Conservation (phyloP, 2,113 vertebrate genomes). For the Datnioides undecimradiatus region DNA sequence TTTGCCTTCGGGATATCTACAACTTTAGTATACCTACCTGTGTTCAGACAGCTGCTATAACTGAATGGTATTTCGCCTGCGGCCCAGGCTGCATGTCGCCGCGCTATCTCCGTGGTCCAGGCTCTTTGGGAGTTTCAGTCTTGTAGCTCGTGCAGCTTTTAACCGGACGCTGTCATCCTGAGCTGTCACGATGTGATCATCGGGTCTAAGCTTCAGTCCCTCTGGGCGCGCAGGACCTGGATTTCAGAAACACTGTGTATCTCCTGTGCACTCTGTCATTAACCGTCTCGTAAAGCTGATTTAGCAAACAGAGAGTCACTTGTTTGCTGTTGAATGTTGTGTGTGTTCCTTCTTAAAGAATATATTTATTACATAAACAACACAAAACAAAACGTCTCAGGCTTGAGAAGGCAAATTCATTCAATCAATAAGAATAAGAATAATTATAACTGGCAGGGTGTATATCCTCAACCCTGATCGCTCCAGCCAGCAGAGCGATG, state of each 20-base stretch:
- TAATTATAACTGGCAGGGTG: no score
- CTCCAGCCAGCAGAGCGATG: no score
- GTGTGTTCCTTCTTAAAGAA: no score
- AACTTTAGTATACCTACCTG: conserved; percentile 30
- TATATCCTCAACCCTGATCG: no score
- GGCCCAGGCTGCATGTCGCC: conserved; percentile 21
- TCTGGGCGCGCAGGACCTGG: neutral
- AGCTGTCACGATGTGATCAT: conserved; percentile 38
- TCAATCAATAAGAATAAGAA: no score
- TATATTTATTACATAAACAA: no score
- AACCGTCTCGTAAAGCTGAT: neutral
- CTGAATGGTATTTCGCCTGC: conserved; percentile 35
- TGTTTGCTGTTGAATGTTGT: no score
- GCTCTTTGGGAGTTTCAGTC: conserved; percentile 37
- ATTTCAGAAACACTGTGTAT: neutral
- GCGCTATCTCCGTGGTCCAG: conserved; percentile 43
- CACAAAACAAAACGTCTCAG: no score
- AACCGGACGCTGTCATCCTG: conserved; percentile 31
- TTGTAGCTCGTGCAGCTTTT: conserved; percentile 23
- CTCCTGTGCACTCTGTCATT: neutral
- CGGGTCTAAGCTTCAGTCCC: neutral
- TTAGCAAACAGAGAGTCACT: no score
- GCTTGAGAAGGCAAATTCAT: no score
- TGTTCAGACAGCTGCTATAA: conserved; percentile 40
- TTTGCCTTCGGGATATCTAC: conserved; percentile 45